Conservation (phyloP, 1,140 invertebrate genomes). For the Zelostemma sp. region DNA sequence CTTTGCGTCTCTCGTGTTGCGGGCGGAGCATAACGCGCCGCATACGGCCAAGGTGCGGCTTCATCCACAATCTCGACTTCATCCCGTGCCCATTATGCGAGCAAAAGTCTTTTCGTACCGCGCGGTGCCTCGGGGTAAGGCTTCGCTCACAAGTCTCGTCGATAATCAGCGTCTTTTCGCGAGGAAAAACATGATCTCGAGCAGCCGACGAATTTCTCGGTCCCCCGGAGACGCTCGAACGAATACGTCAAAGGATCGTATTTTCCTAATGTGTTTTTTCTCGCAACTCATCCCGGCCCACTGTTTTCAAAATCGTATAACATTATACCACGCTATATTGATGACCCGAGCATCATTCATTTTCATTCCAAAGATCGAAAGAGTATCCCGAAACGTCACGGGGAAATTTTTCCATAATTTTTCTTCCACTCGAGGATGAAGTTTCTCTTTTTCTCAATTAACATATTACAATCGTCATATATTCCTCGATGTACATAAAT, state of each 20-base stretch:
- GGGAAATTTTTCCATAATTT: too few species aligned
- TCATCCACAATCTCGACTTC: slow-evolving; percentile 63
- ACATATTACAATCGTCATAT: too few species aligned
- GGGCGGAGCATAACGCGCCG: slow-evolving; percentile 58
- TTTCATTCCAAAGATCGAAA: background rate
- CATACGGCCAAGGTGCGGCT: slow-evolving; percentile 62
- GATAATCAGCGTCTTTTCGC: slow-evolving; percentile 45
- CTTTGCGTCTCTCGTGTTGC: slow-evolving; percentile 58
- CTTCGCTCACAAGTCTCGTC: slow-evolving; percentile 49
- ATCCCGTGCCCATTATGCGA: slow-evolving; percentile 60
- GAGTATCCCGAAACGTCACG: background rate
- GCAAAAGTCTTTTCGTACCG: slow-evolving; percentile 46
- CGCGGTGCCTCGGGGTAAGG: slow-evolving; percentile 49
- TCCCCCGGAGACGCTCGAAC: background rate
- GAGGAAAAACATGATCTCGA: slow-evolving; percentile 25
- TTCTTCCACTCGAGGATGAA: too few species aligned
- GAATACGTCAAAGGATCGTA: slow-evolving; percentile 8
- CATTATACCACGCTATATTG: background rate
- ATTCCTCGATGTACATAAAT: too few species aligned
- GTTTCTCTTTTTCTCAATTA: too few species aligned
- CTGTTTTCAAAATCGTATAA: background rate
- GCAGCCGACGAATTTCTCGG: slow-evolving; percentile 22
- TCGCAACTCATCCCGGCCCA: background rate
- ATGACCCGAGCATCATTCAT: background rate
- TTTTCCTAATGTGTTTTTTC: background rate